Percentiles rank a stretch among this genome's conserved stretches.
Evolutionary conservation across 2,888 invertebrate genomes (phyloP).

Genomic region (Nymphalis urticae): DNA sequence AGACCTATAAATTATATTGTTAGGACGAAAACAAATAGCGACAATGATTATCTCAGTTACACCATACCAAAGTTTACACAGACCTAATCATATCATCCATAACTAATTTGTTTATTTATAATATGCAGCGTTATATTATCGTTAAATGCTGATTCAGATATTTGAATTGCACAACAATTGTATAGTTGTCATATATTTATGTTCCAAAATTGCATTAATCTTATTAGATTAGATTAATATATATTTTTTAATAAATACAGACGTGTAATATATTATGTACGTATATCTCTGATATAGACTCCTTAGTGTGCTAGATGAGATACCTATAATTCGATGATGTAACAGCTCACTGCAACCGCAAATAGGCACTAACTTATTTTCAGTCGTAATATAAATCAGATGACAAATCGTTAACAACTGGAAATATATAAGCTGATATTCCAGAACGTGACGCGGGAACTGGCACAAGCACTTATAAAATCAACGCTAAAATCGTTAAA

Average conservation of each 20-base stretch:
- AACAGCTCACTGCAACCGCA: constrained; percentile 17
- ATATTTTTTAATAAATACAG: neutral
- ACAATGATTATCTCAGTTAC: neutral
- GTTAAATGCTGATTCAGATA: neutral
- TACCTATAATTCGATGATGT: constrained; percentile 12
- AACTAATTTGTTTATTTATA: neutral
- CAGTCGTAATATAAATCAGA: constrained; percentile 18
- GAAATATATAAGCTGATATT: constrained; percentile 23
- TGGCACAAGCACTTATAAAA: constrained; percentile 34
- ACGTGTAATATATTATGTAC: no score
- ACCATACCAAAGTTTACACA: neutral
- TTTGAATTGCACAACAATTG: no score
- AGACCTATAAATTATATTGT: constrained; percentile 45
- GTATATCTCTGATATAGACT: neutral
- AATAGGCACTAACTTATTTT: constrained; percentile 20
- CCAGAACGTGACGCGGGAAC: constrained; percentile 20
- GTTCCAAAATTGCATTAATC: no score
- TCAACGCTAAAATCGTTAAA: constrained; percentile 42
- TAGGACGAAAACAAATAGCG: neutral
- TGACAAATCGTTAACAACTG: constrained; percentile 35
- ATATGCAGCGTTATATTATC: neutral
- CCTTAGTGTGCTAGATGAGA: neutral
- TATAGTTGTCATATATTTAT: no score
- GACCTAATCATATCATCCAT: constrained; percentile 3
- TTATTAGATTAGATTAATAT: no score